phyloP scores from a whole-genome alignment of 2,113 vertebrate species.

The Calyptommatus sinebrachiatus region DNA sequence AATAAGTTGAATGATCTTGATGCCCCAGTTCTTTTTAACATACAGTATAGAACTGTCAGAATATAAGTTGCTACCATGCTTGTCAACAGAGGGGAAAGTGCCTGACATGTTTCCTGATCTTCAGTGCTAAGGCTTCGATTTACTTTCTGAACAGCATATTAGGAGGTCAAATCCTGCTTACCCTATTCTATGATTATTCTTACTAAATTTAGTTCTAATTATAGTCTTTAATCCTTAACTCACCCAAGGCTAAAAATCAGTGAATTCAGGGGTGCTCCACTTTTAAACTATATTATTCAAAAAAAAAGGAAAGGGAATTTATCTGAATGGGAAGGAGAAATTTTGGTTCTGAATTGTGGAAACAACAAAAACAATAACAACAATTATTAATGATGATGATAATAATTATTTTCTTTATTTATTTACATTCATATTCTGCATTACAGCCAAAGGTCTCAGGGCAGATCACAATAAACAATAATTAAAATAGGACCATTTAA shows the following conservation, averaged over 20 bases:
- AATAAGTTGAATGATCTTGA: too few relatives aligned
- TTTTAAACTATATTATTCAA: neutral
- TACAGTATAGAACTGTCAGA: too few relatives aligned
- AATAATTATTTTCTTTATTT: too few relatives aligned
- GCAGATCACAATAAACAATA: too few relatives aligned
- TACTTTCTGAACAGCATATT: slow-evolving; percentile 15
- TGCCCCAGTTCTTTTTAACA: too few relatives aligned
- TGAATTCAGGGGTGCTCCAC: neutral
- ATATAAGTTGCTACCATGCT: neutral
- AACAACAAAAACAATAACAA: too few relatives aligned
- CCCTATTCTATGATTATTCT: slow-evolving; percentile 1
- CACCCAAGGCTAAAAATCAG: neutral
- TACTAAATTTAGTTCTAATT: slow-evolving; percentile 8
- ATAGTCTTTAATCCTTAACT: slow-evolving; percentile 13
- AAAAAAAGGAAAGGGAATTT: neutral
- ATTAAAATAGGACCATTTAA: too few relatives aligned
- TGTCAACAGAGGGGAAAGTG: neutral
- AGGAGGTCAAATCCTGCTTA: slow-evolving; percentile 24
- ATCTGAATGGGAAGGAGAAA: slow-evolving; percentile 1
- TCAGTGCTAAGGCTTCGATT: slow-evolving; percentile 29
- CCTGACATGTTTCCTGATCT: slow-evolving; percentile 18
- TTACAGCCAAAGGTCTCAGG: too few relatives aligned
- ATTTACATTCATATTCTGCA: too few relatives aligned
- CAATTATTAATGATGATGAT: too few relatives aligned
- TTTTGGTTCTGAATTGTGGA: neutral